phyloP scores from a whole-genome alignment of 2,888 invertebrate genomes.

The Ganaspis brasiliensis region DNA sequence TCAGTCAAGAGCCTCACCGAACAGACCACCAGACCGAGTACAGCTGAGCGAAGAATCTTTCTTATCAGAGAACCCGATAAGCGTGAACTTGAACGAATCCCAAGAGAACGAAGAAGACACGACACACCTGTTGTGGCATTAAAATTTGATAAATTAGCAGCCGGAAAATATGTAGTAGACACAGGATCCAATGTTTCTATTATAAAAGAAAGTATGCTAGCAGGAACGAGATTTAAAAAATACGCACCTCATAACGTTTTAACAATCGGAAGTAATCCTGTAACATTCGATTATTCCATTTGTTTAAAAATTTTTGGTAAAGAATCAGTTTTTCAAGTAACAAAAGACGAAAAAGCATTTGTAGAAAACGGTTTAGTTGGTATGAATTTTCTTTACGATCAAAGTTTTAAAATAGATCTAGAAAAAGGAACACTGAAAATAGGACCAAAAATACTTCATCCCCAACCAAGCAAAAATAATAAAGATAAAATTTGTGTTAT shows the following conservation, averaged over 20 bases:
- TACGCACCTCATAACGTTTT: not conserved
- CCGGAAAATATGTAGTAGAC: not conserved
- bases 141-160: not conserved
- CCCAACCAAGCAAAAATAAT: not conserved
- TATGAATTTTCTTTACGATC: not conserved
- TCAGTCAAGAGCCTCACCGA: not conserved
- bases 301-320: not conserved
- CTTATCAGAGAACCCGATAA: not conserved
- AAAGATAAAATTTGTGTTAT: not conserved
- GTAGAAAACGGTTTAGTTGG: not conserved
- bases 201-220: constrained; percentile 10
- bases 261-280: not conserved
- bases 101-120: too few relatives aligned
- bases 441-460: not conserved
- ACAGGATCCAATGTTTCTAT: not conserved
- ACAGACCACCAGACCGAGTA: not conserved
- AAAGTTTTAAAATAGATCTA: not conserved
- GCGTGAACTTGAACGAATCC: too few relatives aligned
- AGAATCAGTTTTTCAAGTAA: not conserved
- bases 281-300: not conserved
- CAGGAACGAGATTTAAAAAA: not conserved
- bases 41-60: not conserved
- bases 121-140: not conserved
- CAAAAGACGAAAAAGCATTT: not conserved
- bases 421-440: not conserved